Evolutionary conservation across 2,113 vertebrate species (phyloP).

Genomic region (Diphyllodes magnificus): DNA sequence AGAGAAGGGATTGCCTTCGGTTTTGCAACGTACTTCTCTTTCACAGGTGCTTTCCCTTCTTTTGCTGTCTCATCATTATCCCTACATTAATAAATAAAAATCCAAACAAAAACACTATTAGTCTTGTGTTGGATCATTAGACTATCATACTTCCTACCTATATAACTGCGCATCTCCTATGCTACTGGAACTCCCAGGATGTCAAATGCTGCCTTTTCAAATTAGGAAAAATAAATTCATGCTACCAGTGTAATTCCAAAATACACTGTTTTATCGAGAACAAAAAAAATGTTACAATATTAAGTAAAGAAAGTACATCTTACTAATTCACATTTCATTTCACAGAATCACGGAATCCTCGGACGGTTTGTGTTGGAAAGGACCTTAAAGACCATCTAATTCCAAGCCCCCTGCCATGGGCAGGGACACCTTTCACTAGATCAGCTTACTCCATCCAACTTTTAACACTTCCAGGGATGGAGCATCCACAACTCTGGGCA

Average conservation of each 20-base stretch:
- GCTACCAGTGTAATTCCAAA: neutral
- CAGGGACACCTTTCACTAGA: neutral
- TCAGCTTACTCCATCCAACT: neutral
- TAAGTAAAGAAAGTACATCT: neutral
- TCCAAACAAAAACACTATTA: conserved; percentile 12
- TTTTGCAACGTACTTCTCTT: conserved; percentile 78
- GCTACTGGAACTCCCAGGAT: neutral
- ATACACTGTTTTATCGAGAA: neutral
- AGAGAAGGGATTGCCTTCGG: conserved; percentile 69
- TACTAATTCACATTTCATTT: neutral
- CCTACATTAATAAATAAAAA: conserved; percentile 62
- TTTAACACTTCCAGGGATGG: neutral
- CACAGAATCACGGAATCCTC: neutral
- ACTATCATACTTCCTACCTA: neutral
- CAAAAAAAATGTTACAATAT: neutral
- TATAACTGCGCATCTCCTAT: neutral
- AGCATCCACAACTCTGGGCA: neutral
- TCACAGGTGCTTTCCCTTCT: conserved; percentile 84
- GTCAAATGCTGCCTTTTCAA: neutral
- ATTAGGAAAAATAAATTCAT: neutral
- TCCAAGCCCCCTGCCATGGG: neutral
- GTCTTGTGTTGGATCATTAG: neutral
- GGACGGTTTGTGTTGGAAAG: neutral
- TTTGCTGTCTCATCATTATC: conserved; percentile 81
- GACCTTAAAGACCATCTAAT: neutral